Conservation (phyloP, 2,797 vertebrate species). For the Nothura maculosa region DNA sequence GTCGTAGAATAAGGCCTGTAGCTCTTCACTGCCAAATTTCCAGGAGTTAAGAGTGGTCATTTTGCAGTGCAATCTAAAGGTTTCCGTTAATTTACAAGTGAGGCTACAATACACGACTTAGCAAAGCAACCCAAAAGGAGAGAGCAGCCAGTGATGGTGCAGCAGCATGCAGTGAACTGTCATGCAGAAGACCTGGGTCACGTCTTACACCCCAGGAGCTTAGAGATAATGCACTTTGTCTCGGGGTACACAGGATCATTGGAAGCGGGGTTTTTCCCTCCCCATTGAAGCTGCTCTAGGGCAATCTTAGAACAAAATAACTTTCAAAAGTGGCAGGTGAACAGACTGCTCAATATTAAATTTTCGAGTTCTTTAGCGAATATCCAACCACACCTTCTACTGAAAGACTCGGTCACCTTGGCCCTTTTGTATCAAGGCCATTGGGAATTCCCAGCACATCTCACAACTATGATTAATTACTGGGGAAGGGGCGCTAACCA, state of each 20-base stretch:
- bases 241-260: neutral
- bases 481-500: slow-evolving; percentile 54
- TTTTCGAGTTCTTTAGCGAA: slow-evolving; percentile 65
- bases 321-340: slow-evolving; percentile 67
- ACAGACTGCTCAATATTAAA: slow-evolving; percentile 42
- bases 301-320: slow-evolving; percentile 64
- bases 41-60: slow-evolving; percentile 67
- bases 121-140: slow-evolving; percentile 80
- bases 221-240: slow-evolving; percentile 45
- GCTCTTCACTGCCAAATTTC: slow-evolving; percentile 76
- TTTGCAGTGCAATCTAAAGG: slow-evolving; percentile 77
- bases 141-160: slow-evolving; percentile 77
- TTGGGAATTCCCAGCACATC: slow-evolving; percentile 64
- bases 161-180: slow-evolving; percentile 81
- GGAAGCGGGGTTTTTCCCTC: slow-evolving; percentile 59
- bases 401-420: slow-evolving; percentile 60
- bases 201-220: slow-evolving; percentile 67
- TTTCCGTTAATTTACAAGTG: slow-evolving; percentile 74
- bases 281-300: slow-evolving; percentile 66
- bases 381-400: slow-evolving; percentile 62
- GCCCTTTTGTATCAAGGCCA: slow-evolving; percentile 73
- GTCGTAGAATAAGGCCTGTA: slow-evolving; percentile 77
- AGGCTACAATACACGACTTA: slow-evolving; percentile 73
- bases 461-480: slow-evolving; percentile 26
- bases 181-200: slow-evolving; percentile 80